These are phyloP conservation scores for Macheiramphus alcinus DNA, from an alignment of 2,113 vertebrate genomes.

Conservation along the genomic window DNA sequence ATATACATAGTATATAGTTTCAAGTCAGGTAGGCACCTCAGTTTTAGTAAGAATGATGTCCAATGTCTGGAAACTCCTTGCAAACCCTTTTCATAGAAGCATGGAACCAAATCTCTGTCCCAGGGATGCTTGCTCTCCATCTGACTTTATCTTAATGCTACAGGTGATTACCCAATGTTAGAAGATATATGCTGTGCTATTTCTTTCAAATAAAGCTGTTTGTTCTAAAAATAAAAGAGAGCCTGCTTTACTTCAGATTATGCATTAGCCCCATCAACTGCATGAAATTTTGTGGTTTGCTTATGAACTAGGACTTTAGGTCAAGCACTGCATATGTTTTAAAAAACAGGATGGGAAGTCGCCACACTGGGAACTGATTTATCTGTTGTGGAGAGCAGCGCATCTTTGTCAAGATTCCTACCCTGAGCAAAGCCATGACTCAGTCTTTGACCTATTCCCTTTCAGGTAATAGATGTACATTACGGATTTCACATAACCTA, in stretches of 20 bases:
- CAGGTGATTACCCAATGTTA: not conserved
- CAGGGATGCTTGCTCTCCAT: not conserved
- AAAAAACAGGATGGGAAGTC: not conserved
- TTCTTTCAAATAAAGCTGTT: not conserved
- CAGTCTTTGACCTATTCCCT: not conserved
- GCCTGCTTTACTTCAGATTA: not conserved
- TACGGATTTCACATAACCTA: not conserved
- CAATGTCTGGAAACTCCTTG: not conserved
- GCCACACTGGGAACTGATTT: not conserved
- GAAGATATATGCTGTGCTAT: not conserved
- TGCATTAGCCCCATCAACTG: not conserved
- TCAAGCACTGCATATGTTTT: not conserved
- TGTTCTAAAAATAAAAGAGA: not conserved
- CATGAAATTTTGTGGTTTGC: not conserved
- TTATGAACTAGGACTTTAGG: not conserved
- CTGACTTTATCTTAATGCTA: not conserved
- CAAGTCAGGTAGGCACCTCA: not conserved
- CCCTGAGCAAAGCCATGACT: not conserved
- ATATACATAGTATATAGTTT: not conserved
- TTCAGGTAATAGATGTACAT: not conserved
- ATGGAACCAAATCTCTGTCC: not conserved
- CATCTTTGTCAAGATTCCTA: not conserved
- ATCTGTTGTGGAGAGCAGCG: accelerated
- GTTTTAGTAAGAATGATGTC: not conserved
- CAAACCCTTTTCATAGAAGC: not conserved